Conservation (phyloP, 2,797 vertebrate genomes). For the Muscicapa striata region DNA sequence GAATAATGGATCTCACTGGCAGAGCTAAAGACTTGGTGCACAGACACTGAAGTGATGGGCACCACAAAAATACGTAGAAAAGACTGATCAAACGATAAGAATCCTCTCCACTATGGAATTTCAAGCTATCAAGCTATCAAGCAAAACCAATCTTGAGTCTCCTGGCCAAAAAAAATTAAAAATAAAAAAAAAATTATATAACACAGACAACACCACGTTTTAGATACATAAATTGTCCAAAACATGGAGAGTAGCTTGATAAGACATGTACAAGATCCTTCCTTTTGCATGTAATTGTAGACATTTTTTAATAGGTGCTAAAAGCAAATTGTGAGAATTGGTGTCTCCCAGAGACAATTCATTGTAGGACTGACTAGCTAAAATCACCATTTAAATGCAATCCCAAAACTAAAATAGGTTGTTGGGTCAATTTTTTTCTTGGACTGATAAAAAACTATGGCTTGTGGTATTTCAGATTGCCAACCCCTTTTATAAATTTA, state of each 20-base stretch:
- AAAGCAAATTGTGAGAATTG: constrained; percentile 42
- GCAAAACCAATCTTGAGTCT: constrained; percentile 79
- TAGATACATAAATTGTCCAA: constrained; percentile 87
- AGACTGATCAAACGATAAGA: constrained; percentile 70
- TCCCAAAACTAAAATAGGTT: constrained; percentile 18
- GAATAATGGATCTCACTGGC: constrained; percentile 62
- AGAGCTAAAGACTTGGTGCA: constrained; percentile 57
- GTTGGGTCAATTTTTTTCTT: constrained; percentile 1
- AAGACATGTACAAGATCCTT: constrained; percentile 64
- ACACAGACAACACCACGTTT: constrained; percentile 83
- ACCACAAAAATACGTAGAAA: constrained; percentile 53
- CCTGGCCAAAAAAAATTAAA: constrained; percentile 59
- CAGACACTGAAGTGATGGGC: constrained; percentile 43
- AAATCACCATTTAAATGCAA: constrained; percentile 33
- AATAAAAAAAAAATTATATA: constrained; percentile 49
- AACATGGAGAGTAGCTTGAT: constrained; percentile 74
- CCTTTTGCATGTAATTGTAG: constrained; percentile 12
- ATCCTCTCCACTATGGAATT: constrained; percentile 73
- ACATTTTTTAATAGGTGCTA: constrained; percentile 25
- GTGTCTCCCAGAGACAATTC: constrained; percentile 60
- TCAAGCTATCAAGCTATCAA: constrained; percentile 79
- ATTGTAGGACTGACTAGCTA: constrained; percentile 59
- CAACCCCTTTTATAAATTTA: constrained; percentile 41
- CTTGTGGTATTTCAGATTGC: constrained; percentile 38
- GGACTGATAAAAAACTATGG: constrained; percentile 19